phyloP scores from a whole-genome alignment of 2,888 invertebrate species.

The Colostygia pectinataria region DNA sequence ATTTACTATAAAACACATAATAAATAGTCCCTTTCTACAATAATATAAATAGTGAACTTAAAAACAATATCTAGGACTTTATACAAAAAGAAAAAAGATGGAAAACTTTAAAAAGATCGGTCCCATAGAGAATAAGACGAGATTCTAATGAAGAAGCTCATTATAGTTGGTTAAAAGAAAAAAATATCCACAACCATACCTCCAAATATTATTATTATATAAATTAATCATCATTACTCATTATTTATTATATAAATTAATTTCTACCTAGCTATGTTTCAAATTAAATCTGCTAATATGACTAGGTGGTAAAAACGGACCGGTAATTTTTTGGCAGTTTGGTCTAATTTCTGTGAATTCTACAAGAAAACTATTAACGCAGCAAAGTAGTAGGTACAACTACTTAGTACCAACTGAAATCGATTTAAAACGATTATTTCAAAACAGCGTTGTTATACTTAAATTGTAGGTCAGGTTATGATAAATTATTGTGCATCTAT shows the following conservation, averaged over 20 bases:
- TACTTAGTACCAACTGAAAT: conserved; percentile 12
- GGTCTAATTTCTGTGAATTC: background rate
- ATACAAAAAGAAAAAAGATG: conserved; percentile 71
- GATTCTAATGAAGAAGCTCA: conserved; percentile 9
- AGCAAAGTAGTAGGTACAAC: no score
- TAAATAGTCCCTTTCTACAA: conserved; percentile 73
- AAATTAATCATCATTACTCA: conserved; percentile 65
- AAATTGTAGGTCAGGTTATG: background rate
- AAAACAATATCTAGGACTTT: conserved; percentile 57
- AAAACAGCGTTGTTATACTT: background rate
- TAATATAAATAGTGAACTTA: conserved; percentile 76
- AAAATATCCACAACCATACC: conserved; percentile 63
- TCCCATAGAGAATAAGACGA: conserved; percentile 42
- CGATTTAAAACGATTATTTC: conserved; percentile 11
- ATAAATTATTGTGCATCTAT: conserved; percentile 1
- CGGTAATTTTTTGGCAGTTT: conserved; percentile 28
- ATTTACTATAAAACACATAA: conserved; percentile 65
- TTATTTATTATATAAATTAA: conserved; percentile 55
- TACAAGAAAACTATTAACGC: conserved; percentile 2
- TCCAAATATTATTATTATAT: conserved; percentile 55
- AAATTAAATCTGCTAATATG: conserved; percentile 72
- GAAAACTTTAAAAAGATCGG: conserved; percentile 44
- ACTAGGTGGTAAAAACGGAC: conserved; percentile 72
- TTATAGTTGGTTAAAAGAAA: conserved; percentile 25
- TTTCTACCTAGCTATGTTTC: conserved; percentile 60